Conservation (phyloP, 1,140 invertebrate species). For the Drosophila oshimai region DNA sequence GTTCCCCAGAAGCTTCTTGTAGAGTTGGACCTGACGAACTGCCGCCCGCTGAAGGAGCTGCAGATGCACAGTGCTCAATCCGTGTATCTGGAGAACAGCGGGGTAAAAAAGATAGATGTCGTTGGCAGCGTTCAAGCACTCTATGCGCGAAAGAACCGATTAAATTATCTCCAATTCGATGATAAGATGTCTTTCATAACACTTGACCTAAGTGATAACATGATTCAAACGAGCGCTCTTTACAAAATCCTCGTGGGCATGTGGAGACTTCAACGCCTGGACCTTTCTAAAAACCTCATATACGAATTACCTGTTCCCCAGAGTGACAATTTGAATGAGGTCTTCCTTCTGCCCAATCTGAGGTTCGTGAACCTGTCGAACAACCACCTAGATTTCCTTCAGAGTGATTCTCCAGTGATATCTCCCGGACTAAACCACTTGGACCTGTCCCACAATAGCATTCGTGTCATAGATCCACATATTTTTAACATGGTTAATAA, state of each 20-base stretch:
- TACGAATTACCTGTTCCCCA: constrained; percentile 3
- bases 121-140: constrained; percentile 45
- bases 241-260: constrained; percentile 46
- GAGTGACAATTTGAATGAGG: background rate
- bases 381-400: constrained; percentile 45
- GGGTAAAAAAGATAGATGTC: constrained; percentile 34
- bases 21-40: constrained; percentile 56
- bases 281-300: constrained; percentile 60
- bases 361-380: constrained; percentile 57
- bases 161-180: constrained; percentile 29
- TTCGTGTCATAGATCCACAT: no score
- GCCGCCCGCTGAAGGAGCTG: constrained; percentile 36
- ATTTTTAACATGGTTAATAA: no score
- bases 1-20: constrained; percentile 13
- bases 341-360: constrained; percentile 5
- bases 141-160: constrained; percentile 47
- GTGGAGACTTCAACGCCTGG: constrained; percentile 60
- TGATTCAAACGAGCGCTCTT: constrained; percentile 13
- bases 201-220: constrained; percentile 60
- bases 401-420: constrained; percentile 44
- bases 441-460: constrained; percentile 67
- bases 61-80: constrained; percentile 32
- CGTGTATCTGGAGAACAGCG: constrained; percentile 35
- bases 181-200: constrained; percentile 48
- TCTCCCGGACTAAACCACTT: constrained; percentile 34